Evolutionary conservation across 2,113 vertebrate genomes (phyloP), one percentile per base, ranked within the genome.

Genomic region (Pheucticus melanocephalus): DNA sequence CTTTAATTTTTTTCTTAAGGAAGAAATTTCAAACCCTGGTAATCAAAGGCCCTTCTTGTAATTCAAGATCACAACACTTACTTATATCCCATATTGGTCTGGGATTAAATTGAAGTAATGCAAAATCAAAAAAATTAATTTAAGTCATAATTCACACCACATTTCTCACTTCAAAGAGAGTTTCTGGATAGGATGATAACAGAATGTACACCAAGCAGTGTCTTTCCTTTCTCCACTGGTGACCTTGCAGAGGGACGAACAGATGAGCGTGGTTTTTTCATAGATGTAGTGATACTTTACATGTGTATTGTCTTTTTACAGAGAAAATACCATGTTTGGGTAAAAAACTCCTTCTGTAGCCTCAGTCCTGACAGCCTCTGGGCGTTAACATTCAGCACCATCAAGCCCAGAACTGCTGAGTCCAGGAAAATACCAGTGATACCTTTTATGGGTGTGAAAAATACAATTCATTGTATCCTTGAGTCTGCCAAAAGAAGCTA

Each of bases 371-470:
- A 54, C 45, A 90, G 48, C 18, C 48, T 75, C 51, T 68, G 14
- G n/a, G 71, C 31, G 25, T 66, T 86, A 66, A 57, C 30, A 85
- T 45, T 42, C 54, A 70, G 54, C 0, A 0, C 53, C 59, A 72
- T 61, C 66, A 79, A 65, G 69, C 56, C 60, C 68, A 71, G 82
- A 92, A 75, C 44, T 61, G n/a, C 3, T 76, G 81, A 84, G 40
- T 84, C 28, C 28, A 79, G 40, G 37, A 54, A 84, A 79, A 81
- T 63, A 51, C 21, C 65, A 86, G 35, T 17, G 42, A 80, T 91
- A 63, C 84, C 84, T 80, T 95, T 94, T 95, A 95, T 90, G 92
- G 93, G 66, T 60, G 15, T 90, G 92, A 86, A 92, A 89, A 96
- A 84, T n/a, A n/a, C 28, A 35, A 37, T 73, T 70, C 17, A 54